A percentile compares a stretch with the other conserved stretches of the same genome.
phyloP scores from a whole-genome alignment of 2,888 invertebrate species.

The Auanema freiburgensis region DNA sequence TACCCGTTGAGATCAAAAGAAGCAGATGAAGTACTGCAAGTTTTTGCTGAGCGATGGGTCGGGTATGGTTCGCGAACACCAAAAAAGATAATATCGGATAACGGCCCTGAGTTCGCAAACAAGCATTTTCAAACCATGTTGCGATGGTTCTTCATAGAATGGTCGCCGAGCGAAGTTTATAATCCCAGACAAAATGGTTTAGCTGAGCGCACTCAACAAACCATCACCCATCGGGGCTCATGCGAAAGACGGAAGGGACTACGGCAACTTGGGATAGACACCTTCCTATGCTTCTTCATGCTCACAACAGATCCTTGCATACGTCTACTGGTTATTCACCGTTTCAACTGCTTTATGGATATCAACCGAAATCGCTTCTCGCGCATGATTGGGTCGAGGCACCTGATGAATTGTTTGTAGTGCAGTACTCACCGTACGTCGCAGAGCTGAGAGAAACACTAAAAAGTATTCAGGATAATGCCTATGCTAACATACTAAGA shows the following conservation, averaged over 20 bases:
- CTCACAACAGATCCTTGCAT: constrained; percentile 21
- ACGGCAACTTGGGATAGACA: constrained; percentile 16
- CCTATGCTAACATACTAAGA: constrained; percentile 12
- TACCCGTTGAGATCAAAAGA: constrained; percentile 4
- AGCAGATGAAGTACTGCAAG: constrained; percentile 3
- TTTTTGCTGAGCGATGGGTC: constrained; percentile 6
- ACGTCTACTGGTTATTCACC: constrained; percentile 11
- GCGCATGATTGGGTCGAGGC: too few relatives aligned
- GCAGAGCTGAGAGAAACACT: neutral
- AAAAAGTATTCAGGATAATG: constrained; percentile 5
- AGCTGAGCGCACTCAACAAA: constrained; percentile 17
- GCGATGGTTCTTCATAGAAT: too few relatives aligned
- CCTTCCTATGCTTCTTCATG: constrained; percentile 22
- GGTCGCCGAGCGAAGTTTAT: too few relatives aligned
- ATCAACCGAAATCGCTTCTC: too few relatives aligned
- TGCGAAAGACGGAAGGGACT: constrained; percentile 6
- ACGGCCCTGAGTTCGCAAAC: constrained; percentile 9
- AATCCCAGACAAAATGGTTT: constrained; percentile 22
- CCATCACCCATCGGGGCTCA: constrained; percentile 9
- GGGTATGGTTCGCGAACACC: constrained; percentile 6
- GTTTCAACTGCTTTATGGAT: constrained; percentile 15
- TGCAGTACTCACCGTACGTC: too few relatives aligned
- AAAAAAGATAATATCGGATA: constrained; percentile 5
- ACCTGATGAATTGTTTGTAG: too few relatives aligned
- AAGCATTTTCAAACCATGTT: neutral